These are phyloP conservation scores for Macrochelys suwanniensis DNA, from an alignment of 2,797 vertebrate genomes.

Conservation along the genomic window DNA sequence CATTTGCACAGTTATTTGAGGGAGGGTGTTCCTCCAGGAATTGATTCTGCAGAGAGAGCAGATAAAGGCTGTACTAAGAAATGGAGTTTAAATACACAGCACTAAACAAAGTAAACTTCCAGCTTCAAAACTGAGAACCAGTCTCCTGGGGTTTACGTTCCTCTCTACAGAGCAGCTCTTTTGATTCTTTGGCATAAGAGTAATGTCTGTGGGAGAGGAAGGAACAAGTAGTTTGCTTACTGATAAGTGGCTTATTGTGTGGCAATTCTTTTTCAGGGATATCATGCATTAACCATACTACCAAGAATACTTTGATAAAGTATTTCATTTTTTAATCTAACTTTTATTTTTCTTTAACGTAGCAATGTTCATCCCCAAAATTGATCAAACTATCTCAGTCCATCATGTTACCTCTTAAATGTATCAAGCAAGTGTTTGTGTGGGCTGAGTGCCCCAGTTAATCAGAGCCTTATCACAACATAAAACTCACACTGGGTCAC, in stretches of 20 bases:
- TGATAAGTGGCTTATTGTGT: slow-evolving; percentile 9
- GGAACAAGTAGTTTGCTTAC: background rate
- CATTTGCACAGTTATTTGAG: background rate
- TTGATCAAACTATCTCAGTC: slow-evolving; percentile 51
- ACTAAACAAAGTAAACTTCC: background rate
- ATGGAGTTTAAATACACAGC: background rate
- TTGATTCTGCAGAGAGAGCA: background rate
- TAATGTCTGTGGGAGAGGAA: background rate
- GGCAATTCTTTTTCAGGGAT: background rate
- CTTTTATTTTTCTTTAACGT: slow-evolving; percentile 26
- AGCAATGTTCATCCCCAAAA: slow-evolving; percentile 41
- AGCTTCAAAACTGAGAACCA: background rate
- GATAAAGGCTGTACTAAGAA: background rate
- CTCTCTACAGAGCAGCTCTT: background rate
- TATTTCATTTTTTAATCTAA: slow-evolving; percentile 33
- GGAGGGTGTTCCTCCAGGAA: slow-evolving; percentile 23
- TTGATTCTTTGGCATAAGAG: rapidly evolving
- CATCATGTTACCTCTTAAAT: slow-evolving; percentile 35
- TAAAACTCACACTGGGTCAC: slow-evolving; percentile 52
- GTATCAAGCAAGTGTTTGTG: slow-evolving; percentile 44
- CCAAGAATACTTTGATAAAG: slow-evolving; percentile 1
- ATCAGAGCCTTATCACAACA: background rate
- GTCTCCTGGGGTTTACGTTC: background rate
- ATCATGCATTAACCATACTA: slow-evolving; percentile 26
- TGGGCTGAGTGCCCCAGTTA: slow-evolving; percentile 54